These are phyloP conservation scores for Otis tarda DNA, from an alignment of 2,113 vertebrate species.

Conservation along the genomic window DNA sequence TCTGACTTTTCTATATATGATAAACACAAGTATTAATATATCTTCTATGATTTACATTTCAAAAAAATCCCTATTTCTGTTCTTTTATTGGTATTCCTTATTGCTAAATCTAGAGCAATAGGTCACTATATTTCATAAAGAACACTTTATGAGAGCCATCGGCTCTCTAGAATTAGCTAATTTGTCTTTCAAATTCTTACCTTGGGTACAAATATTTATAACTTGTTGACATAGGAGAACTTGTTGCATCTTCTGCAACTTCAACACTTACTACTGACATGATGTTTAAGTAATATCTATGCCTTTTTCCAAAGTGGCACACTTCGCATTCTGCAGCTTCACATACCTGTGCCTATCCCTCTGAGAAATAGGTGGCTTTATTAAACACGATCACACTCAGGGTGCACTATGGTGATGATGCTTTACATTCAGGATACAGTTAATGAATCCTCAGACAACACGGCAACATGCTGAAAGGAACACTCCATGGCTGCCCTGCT, in stretches of 20 bases:
- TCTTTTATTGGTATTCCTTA: neutral
- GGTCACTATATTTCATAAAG: neutral
- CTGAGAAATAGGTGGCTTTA: neutral
- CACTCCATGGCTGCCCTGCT: neutral
- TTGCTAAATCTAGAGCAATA: neutral
- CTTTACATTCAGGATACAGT: neutral
- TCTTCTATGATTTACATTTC: neutral
- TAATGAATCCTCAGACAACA: neutral
- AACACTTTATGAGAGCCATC: neutral
- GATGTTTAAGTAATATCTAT: neutral
- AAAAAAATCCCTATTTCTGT: neutral
- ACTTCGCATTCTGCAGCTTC: neutral
- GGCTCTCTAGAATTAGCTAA: neutral
- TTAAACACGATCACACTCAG: neutral
- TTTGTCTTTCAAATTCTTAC: neutral
- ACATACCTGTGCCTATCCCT: neutral
- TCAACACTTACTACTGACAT: neutral
- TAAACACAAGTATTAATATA: neutral
- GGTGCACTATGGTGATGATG: neutral
- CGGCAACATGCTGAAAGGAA: neutral
- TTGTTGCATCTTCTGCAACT: neutral
- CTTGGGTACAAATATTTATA: neutral
- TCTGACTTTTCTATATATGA: neutral
- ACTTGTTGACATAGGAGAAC: neutral
- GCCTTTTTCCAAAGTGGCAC: neutral